phyloP scores from a whole-genome alignment of 2,888 invertebrate genomes.

The Leucophora obtusa region DNA sequence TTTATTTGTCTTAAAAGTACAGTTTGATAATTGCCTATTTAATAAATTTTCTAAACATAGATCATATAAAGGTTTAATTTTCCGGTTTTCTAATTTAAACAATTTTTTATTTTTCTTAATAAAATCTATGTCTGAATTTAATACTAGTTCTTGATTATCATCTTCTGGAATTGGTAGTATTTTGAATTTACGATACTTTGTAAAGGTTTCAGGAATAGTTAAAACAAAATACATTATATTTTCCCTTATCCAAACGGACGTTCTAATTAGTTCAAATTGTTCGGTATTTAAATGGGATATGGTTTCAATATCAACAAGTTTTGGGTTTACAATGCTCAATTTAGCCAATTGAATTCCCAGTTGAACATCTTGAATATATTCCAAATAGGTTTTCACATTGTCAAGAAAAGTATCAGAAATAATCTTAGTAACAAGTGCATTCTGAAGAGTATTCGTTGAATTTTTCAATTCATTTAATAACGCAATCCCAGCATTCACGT shows the following conservation, averaged over 20 bases:
- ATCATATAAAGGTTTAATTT: no score
- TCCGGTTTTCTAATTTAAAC: no score
- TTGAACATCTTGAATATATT: constrained; percentile 38
- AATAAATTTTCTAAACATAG: no score
- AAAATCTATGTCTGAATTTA: constrained; percentile 8
- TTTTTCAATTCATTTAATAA: no score
- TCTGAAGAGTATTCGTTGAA: no score
- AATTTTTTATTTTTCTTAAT: constrained; percentile 30
- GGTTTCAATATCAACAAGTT: constrained; percentile 38
- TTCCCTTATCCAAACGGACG: constrained; percentile 32
- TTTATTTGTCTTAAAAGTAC: no score
- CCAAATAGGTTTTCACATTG: no score
- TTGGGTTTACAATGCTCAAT: constrained; percentile 28
- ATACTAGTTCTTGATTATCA: constrained; percentile 34
- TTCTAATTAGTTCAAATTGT: constrained; percentile 37
- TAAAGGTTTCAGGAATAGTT: constrained; percentile 27
- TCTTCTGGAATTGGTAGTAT: constrained; percentile 25
- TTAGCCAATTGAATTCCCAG: constrained; percentile 30
- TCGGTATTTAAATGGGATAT: constrained; percentile 34
- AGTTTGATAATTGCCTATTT: no score
- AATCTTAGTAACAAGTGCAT: no score
- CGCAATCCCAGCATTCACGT: no score
- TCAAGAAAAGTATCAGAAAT: no score
- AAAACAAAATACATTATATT: no score
- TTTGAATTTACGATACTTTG: constrained; percentile 27